phyloP scores from a whole-genome alignment of 2,797 vertebrate species.

The Cygnus olor region DNA sequence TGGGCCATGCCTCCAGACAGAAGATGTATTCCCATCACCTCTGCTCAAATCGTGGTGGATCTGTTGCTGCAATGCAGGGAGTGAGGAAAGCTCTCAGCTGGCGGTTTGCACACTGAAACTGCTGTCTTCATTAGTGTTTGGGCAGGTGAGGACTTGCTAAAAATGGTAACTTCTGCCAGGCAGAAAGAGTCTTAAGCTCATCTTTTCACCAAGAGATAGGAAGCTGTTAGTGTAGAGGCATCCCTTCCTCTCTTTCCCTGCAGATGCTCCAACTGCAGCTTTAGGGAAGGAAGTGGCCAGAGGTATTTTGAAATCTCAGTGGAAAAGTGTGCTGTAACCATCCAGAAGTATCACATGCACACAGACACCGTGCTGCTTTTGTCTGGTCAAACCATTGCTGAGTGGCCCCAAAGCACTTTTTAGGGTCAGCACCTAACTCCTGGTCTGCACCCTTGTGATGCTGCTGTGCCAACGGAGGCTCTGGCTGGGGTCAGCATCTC shows the following conservation, averaged over 20 bases:
- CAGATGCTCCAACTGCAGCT: not conserved
- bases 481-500: not conserved
- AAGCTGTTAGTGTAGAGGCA: not conserved
- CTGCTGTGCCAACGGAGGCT: not conserved
- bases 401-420: not conserved
- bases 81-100: not conserved
- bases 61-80: fast-evolving
- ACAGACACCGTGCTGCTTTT: not conserved
- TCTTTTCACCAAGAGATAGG: not conserved
- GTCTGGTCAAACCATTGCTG: not conserved
- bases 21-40: not conserved
- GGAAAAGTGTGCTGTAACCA: not conserved
- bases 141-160: not conserved
- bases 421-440: not conserved
- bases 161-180: not conserved
- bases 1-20: not conserved
- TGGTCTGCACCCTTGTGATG: not conserved
- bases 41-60: not conserved
- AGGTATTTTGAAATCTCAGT: not conserved
- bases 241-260: not conserved
- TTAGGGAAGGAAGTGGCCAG: not conserved
- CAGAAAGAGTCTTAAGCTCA: not conserved
- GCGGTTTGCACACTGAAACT: not conserved
- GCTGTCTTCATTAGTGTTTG: not conserved
- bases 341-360: not conserved